Evolutionary conservation across 2,888 invertebrate species (phyloP).

Genomic region (Odontothrips loti): DNA sequence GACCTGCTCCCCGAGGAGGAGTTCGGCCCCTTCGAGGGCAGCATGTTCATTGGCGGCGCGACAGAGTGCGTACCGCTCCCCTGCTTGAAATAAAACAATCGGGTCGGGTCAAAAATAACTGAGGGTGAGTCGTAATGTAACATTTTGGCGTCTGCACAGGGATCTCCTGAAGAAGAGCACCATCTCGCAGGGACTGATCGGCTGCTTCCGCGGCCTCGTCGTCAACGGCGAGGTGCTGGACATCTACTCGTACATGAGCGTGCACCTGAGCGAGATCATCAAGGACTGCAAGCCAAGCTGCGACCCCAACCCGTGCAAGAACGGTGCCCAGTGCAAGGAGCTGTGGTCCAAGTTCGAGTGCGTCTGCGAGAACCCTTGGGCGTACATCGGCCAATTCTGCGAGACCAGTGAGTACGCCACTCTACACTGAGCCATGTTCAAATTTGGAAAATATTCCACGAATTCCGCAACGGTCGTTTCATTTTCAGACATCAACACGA

Average conservation of each 20-base stretch:
- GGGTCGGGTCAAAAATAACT: no score
- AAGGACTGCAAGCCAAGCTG: constrained; percentile 92
- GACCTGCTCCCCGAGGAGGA: constrained; percentile 79
- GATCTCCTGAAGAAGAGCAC: constrained; percentile 76
- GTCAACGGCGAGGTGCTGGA: constrained; percentile 88
- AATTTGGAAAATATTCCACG: no score
- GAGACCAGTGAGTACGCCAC: constrained; percentile 70
- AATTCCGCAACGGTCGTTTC: no score
- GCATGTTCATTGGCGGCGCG: constrained; percentile 90
- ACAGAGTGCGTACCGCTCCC: constrained; percentile 66
- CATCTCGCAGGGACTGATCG: constrained; percentile 83
- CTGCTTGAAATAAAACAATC: no score
- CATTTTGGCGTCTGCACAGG: constrained; percentile 48
- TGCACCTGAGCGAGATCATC: constrained; percentile 84
- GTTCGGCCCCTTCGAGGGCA: constrained; percentile 88
- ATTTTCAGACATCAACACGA: constrained; percentile 77
- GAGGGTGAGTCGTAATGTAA: no score
- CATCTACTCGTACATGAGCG: constrained; percentile 88
- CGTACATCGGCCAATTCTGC: constrained; percentile 84
- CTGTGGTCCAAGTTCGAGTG: constrained; percentile 90
- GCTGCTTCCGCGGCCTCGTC: constrained; percentile 87
- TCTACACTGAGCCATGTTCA: no score
- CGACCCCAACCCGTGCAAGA: constrained; percentile 88
- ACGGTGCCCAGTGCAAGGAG: constrained; percentile 85
- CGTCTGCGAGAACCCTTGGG: constrained; percentile 88